Percentiles rank a stretch among this genome's conserved stretches.
These are phyloP conservation scores for Scyliorhinus canicula DNA, from an alignment of 2,797 vertebrate species.

Conservation along the genomic window DNA sequence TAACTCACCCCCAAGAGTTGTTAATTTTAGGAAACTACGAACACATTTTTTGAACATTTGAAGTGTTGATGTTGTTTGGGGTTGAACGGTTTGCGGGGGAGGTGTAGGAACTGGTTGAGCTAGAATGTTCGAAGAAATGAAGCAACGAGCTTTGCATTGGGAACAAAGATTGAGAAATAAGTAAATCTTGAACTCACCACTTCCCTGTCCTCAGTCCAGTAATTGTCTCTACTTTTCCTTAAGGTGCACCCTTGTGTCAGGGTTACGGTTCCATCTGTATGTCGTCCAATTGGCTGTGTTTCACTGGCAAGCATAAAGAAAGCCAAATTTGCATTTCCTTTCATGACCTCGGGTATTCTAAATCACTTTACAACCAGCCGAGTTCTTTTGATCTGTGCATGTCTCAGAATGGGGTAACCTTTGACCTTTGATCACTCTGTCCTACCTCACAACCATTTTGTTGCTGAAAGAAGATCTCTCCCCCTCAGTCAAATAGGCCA, in stretches of 20 bases:
- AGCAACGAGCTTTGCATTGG: background rate
- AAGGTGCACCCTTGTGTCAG: background rate
- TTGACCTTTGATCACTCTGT: background rate
- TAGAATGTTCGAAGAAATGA: background rate
- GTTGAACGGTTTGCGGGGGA: background rate
- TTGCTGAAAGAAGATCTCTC: background rate
- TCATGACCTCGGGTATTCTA: background rate
- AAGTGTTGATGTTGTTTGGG: background rate
- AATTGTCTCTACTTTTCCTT: background rate
- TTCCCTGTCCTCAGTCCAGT: too few species aligned
- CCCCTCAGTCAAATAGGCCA: background rate
- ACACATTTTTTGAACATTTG: background rate
- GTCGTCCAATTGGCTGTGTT: background rate
- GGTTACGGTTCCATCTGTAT: background rate
- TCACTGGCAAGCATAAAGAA: background rate
- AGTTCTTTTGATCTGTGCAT: background rate
- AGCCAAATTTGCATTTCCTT: background rate
- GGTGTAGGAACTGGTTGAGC: background rate
- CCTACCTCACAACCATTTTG: background rate
- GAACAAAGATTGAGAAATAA: background rate
- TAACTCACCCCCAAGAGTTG: background rate
- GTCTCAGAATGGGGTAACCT: background rate
- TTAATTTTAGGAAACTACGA: background rate
- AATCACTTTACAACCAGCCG: background rate
- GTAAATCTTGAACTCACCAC: background rate